These are phyloP conservation scores for Argynnis bischoffii DNA, from an alignment of 2,888 invertebrate species.

Conservation along the genomic window DNA sequence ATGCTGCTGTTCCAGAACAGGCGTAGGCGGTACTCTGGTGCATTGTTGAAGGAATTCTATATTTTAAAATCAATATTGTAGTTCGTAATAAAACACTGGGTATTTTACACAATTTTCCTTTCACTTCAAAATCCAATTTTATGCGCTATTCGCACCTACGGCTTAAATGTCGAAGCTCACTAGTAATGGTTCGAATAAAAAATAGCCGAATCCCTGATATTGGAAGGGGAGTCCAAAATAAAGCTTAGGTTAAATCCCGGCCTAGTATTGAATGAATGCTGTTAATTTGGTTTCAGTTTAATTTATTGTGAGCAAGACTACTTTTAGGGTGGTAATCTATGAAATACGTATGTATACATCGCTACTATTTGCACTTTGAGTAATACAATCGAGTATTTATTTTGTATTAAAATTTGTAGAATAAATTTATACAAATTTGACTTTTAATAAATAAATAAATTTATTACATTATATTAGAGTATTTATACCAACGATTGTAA, in stretches of 20 bases:
- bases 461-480: no score
- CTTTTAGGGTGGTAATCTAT: not conserved
- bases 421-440: no score
- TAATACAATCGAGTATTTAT: no score
- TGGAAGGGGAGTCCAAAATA: slow-evolving; percentile 29
- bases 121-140: slow-evolving; percentile 31
- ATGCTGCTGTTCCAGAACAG: slow-evolving; percentile 9
- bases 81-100: slow-evolving; percentile 24
- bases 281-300: slow-evolving; percentile 15
- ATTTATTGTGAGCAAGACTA: not conserved
- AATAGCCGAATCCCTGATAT: slow-evolving; percentile 27
- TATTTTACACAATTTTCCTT: slow-evolving; percentile 22
- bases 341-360: no score
- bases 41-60: not conserved
- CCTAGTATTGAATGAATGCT: slow-evolving; percentile 16
- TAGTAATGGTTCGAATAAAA: slow-evolving; percentile 31
- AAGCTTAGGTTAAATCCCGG: slow-evolving; percentile 25
- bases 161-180: slow-evolving; percentile 29
- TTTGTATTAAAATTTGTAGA: no score
- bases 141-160: slow-evolving; percentile 32
- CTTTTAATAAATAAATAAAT: no score
- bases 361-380: no score
- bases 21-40: slow-evolving; percentile 24
- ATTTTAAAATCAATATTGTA: slow-evolving; percentile 28
- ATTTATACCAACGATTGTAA: no score